These are phyloP conservation scores for Notarius lentiginosus DNA, from an alignment of 2,113 vertebrate species.

Conservation along the genomic window DNA sequence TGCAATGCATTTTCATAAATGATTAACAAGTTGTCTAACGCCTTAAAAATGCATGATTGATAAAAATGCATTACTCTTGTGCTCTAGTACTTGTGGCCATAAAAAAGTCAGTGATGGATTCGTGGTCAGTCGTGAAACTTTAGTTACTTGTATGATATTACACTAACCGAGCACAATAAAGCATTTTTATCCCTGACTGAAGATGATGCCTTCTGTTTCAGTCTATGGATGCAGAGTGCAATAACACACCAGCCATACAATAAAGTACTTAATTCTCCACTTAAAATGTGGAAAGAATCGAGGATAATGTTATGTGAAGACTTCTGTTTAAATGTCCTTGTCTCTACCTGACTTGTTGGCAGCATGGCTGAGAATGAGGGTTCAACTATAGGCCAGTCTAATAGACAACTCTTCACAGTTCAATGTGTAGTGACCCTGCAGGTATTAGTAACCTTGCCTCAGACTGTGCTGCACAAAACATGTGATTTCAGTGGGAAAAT, in stretches of 20 bases:
- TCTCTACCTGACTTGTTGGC: conserved; percentile 23
- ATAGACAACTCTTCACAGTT: background rate
- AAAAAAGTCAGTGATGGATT: conserved; percentile 6
- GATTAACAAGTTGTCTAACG: background rate
- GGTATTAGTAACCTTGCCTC: background rate
- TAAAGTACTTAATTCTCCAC: background rate
- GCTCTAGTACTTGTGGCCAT: background rate
- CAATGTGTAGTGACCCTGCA: conserved; percentile 7
- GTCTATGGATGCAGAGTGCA: conserved; percentile 21
- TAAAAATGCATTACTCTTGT: background rate
- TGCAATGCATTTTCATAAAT: background rate
- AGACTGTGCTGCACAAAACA: background rate
- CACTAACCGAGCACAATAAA: conserved; percentile 15
- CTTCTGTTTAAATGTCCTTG: conserved; percentile 29
- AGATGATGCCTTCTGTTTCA: conserved; percentile 17
- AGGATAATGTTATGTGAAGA: background rate
- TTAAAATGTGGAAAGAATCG: conserved; percentile 6
- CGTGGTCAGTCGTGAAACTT: background rate
- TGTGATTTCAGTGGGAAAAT: background rate
- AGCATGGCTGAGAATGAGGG: conserved; percentile 6
- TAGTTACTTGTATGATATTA: conserved; percentile 18
- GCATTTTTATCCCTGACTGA: conserved; percentile 15
- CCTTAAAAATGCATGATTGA: background rate
- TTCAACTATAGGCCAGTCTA: conserved; percentile 34
- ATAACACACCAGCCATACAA: conserved; percentile 3